Percentiles rank a stretch among this genome's conserved stretches.
Evolutionary conservation across 1,140 invertebrate species (phyloP).

Genomic region (Anthonomus grandis): DNA sequence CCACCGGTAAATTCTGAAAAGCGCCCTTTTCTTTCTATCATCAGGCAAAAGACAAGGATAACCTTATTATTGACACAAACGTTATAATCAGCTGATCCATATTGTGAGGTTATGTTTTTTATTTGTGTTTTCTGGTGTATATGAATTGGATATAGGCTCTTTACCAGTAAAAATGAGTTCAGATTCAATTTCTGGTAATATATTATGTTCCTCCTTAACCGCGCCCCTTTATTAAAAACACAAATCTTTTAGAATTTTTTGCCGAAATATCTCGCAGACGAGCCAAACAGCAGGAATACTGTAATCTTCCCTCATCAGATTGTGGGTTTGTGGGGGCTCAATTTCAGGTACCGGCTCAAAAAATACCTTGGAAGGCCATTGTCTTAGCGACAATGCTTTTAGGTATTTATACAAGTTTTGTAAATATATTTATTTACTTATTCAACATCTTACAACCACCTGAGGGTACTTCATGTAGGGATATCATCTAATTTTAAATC

Average conservation of each 20-base stretch:
- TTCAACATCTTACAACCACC: too few relatives aligned
- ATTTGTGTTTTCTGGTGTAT: too few relatives aligned
- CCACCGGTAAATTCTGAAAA: too few relatives aligned
- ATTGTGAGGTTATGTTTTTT: too few relatives aligned
- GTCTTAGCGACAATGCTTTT: conserved; percentile 60
- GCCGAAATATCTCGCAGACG: conserved; percentile 54
- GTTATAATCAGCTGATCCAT: too few relatives aligned
- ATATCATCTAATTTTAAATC: too few relatives aligned
- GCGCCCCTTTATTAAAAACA: conserved; percentile 15
- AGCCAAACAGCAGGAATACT: conserved; percentile 59
- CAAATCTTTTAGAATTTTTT: conserved; percentile 52
- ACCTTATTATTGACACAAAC: too few relatives aligned
- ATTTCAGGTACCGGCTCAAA: conserved; percentile 55
- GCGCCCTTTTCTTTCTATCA: too few relatives aligned
- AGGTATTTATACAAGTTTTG: conserved; percentile 6
- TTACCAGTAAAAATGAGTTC: conserved; percentile 31
- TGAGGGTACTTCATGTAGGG: too few relatives aligned
- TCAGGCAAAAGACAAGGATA: too few relatives aligned
- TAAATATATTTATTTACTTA: too few relatives aligned
- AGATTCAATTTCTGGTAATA: conserved; percentile 39
- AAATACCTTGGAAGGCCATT: conserved; percentile 81
- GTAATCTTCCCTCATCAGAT: conserved; percentile 61
- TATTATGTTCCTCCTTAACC: neutral
- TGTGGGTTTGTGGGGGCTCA: conserved; percentile 72
- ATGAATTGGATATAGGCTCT: too few relatives aligned